Evolutionary conservation across 2,888 invertebrate genomes (phyloP), one percentile per base, ranked within the genome.

Genomic region (Dolichopus griseipennis): DNA sequence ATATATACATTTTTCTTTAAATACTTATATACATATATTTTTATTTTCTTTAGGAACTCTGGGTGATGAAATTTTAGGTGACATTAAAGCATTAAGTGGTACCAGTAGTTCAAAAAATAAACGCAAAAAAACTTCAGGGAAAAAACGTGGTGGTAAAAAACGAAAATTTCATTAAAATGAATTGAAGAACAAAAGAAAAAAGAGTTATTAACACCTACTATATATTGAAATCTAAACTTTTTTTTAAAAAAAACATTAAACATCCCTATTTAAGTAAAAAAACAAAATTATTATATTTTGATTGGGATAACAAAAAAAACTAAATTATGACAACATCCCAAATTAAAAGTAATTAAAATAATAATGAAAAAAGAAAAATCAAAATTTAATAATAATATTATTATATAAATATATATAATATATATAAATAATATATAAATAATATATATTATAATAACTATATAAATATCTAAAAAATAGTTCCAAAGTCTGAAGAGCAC

Each of bases 41-140:
- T 52, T 52, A 18, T 18, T 43, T 20, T 33, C 73, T 66, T 10
- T 68, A 81, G 81, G 79, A 64, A 85, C 85, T 69, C 83, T 93
- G 73, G 93, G 92, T 61, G 90, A 92, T 81, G 93, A 93, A 83
- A 85, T 94, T 75, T 88, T 90, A 73, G 86, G 86, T 65, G 84
- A 84, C 73, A 81, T 83, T 61, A 80, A 81, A 70, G 78, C 81
- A 62, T 81, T 66, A 79, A 83, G 83, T 61, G 85, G 84, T 73
- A 84, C 84, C 75, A 82, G 78, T 18, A 52, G 52, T 78, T 83
- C 83, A 78, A 82, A 83, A 63, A 78, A 78, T 75, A 80, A 80
- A 73, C 76, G 78, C 70, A 79, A 79, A 72, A 77, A 77, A 73
- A 75, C 75, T 22, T 76, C 76, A 68, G 76, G 79, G 27, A 80